A percentile compares a stretch with the other conserved stretches of the same genome.
Evolutionary conservation across 2,113 vertebrate genomes (phyloP).

Genomic region (Sander lucioperca): DNA sequence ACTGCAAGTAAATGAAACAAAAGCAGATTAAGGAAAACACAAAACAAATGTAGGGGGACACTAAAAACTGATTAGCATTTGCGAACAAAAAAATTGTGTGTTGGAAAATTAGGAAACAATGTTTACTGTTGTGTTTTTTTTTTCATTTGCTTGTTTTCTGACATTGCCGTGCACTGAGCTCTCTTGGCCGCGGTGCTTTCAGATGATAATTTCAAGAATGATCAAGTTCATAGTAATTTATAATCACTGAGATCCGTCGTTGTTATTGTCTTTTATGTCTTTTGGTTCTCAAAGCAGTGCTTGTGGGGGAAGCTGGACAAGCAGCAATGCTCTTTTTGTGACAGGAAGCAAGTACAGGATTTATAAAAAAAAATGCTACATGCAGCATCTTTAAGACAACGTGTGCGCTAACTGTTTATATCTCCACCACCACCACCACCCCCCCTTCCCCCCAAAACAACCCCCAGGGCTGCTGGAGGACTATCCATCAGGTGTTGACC

Average conservation of each 20-base stretch:
- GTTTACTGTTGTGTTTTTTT: background rate
- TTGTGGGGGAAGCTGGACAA: background rate
- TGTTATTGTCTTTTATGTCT: background rate
- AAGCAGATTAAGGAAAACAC: background rate
- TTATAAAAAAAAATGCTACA: background rate
- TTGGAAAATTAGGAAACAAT: background rate
- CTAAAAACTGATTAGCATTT: background rate
- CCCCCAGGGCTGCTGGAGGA: constrained; percentile 93
- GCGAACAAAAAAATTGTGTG: background rate
- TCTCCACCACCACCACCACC: background rate
- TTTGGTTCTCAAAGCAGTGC: background rate
- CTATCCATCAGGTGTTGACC: constrained; percentile 88
- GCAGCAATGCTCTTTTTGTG: constrained; percentile 7
- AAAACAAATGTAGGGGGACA: background rate
- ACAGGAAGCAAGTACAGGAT: background rate
- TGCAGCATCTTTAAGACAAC: background rate
- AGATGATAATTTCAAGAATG: background rate
- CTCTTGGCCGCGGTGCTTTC: background rate
- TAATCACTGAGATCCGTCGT: background rate
- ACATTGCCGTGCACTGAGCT: background rate
- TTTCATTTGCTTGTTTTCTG: background rate
- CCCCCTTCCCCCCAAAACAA: background rate
- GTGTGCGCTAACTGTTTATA: constrained; percentile 28
- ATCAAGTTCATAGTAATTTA: background rate
- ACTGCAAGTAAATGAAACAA: background rate